Percentiles rank a stretch among this genome's conserved stretches.
These are phyloP conservation scores for Micropoecilia bifurca DNA, from an alignment of 2,797 vertebrate genomes.

Conservation along the genomic window DNA sequence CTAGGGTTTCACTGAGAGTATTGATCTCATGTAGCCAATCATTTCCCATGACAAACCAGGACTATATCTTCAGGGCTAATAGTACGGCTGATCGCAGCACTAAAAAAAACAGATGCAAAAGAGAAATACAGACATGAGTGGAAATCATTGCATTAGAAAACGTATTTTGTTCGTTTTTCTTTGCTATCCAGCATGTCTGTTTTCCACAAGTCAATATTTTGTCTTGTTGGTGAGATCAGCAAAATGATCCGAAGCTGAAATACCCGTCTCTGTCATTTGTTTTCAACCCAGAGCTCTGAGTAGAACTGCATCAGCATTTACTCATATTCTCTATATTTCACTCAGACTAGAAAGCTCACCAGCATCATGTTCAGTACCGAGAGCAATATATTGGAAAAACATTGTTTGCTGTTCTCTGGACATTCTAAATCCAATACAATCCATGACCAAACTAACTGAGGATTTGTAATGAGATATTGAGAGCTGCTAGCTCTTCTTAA, in stretches of 20 bases:
- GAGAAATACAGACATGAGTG: background rate
- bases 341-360: background rate
- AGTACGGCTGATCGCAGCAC: background rate
- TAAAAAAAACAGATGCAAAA: background rate
- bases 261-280: background rate
- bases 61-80: background rate
- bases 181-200: background rate
- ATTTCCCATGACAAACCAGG: background rate
- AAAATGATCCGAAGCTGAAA: background rate
- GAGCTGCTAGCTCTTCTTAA: constrained; percentile 43
- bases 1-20: background rate
- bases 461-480: constrained; percentile 36
- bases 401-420: constrained; percentile 13
- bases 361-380: background rate
- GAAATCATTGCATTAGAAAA: background rate
- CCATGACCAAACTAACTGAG: constrained; percentile 27
- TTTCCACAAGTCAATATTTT: background rate
- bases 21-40: background rate
- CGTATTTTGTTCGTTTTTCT: background rate
- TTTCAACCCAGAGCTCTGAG: background rate
- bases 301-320: background rate
- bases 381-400: constrained; percentile 7
- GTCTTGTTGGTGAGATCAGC: background rate
- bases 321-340: background rate
- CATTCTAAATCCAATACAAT: constrained; percentile 20